These are phyloP conservation scores for Phenganax subtilis DNA, from an alignment of 92 coral and sea anemone genomes.

Conservation along the genomic window DNA sequence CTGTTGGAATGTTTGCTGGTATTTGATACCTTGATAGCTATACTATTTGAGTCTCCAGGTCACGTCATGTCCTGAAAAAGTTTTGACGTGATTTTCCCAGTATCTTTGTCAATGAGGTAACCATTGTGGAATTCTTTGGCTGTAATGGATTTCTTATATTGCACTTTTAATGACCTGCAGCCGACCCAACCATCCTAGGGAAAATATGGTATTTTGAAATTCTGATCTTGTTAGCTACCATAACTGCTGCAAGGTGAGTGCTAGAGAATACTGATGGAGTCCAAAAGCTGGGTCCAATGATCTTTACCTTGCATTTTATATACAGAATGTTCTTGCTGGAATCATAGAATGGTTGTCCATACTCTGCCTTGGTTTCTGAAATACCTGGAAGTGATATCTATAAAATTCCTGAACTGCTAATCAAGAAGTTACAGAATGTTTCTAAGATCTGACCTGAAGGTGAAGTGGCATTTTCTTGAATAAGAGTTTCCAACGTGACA, in stretches of 20 bases:
- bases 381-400: conserved; percentile 2
- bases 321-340: conserved; percentile 9
- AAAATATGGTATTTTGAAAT: background rate
- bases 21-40: too few relatives aligned
- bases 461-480: background rate
- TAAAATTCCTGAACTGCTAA: too few relatives aligned
- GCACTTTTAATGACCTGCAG: conserved; percentile 67
- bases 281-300: background rate
- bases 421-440: too few relatives aligned
- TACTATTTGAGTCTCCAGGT: too few relatives aligned
- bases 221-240: background rate
- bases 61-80: background rate
- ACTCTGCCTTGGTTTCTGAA: background rate
- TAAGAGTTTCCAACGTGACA: conserved; percentile 1
- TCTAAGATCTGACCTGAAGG: background rate
- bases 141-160: conserved; percentile 69
- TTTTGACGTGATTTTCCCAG: conserved; percentile 6
- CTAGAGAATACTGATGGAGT: background rate
- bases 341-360: conserved; percentile 20
- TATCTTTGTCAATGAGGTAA: conserved; percentile 47
- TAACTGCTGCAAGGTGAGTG: background rate
- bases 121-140: conserved; percentile 81
- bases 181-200: conserved; percentile 92
- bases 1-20: too few relatives aligned
- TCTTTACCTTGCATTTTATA: conserved; percentile 18